phyloP scores from a whole-genome alignment of 2,113 vertebrate species.

The Cyprinodon tularosa region DNA sequence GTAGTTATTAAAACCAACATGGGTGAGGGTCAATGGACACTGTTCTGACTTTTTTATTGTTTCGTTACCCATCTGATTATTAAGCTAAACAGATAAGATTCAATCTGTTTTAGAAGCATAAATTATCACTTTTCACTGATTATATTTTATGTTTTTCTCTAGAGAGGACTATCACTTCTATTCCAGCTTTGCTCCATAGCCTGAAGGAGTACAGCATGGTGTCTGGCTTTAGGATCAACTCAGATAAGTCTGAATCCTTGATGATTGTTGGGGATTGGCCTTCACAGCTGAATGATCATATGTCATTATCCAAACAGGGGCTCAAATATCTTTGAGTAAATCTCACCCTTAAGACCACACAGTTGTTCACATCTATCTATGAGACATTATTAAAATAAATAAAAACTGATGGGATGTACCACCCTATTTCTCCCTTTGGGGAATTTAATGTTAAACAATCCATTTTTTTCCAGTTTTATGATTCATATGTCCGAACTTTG shows the following conservation, averaged over 20 bases:
- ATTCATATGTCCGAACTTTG: neutral
- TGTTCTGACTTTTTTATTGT: too few species aligned
- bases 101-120: too few species aligned
- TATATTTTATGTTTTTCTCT: too few species aligned
- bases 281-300: neutral
- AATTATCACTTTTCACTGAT: too few species aligned
- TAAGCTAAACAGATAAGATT: too few species aligned
- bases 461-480: conserved; percentile 15
- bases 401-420: conserved; percentile 3
- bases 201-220: conserved; percentile 2
- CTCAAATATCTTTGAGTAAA: neutral
- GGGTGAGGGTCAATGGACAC: too few species aligned
- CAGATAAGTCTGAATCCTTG: neutral
- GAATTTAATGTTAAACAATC: conserved; percentile 15
- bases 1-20: too few species aligned
- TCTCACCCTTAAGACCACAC: neutral
- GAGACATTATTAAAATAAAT: neutral
- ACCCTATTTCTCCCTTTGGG: neutral
- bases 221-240: neutral
- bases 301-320: neutral
- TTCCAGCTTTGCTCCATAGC: too few species aligned
- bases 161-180: too few species aligned
- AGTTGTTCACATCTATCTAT: neutral
- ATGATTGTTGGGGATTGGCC: neutral
- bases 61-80: too few species aligned